Conservation (phyloP, 2,888 invertebrate genomes). For the Hetaerina titia region DNA sequence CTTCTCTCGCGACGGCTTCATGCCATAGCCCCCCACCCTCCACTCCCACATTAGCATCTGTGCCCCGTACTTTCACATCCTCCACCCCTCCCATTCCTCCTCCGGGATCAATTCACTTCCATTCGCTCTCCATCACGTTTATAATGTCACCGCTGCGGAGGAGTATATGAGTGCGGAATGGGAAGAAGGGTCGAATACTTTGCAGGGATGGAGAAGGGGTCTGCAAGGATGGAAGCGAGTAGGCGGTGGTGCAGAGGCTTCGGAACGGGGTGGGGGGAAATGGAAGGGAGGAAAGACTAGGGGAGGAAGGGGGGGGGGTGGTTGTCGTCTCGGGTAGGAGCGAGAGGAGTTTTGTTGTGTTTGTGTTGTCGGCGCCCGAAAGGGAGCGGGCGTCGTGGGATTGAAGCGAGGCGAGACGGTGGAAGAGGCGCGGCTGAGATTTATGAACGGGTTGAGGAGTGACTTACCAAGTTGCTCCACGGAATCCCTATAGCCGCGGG, state of each 20-base stretch:
- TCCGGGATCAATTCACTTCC: neutral
- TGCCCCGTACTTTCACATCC: neutral
- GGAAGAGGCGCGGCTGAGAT: constrained; percentile 3
- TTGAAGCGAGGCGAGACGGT: neutral
- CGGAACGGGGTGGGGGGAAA: neutral
- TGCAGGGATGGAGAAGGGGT: neutral
- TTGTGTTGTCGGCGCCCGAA: neutral
- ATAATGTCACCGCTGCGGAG: neutral
- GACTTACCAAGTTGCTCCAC: constrained; percentile 65
- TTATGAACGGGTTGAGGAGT: constrained; percentile 59
- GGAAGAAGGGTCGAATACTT: neutral
- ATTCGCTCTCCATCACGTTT: neutral
- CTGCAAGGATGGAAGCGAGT: neutral
- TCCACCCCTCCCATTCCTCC: neutral
- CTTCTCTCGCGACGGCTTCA: neutral
- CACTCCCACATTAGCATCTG: neutral
- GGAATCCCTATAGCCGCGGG: constrained; percentile 40
- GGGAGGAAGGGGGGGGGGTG: neutral
- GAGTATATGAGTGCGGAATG: neutral
- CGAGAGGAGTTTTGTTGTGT: neutral
- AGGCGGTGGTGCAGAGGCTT: neutral
- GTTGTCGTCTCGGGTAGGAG: neutral
- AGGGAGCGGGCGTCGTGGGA: neutral
- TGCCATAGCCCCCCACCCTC: neutral
- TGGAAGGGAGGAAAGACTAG: neutral